phyloP scores from a whole-genome alignment of 2,113 vertebrate species.

The Neomonachus schauinslandi region DNA sequence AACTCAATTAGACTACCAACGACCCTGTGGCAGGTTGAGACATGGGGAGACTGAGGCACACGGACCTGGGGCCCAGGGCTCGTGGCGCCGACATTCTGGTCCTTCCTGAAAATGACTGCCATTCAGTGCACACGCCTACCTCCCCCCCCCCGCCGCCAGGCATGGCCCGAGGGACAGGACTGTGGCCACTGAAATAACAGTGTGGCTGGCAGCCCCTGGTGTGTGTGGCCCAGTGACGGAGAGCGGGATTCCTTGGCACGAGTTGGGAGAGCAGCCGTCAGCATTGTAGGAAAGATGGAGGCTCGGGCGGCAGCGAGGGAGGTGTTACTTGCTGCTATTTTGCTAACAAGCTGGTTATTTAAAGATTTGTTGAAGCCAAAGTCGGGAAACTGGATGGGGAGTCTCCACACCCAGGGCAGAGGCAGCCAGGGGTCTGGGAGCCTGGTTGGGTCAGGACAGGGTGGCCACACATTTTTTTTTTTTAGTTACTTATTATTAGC shows the following conservation, averaged over 20 bases:
- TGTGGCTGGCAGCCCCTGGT: conserved; percentile 25
- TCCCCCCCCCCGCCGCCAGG: not conserved
- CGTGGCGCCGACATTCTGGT: not conserved
- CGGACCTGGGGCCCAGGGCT: not conserved
- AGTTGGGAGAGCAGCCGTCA: conserved; percentile 72
- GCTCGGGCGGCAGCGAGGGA: conserved; percentile 74
- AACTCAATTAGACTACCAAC: not conserved
- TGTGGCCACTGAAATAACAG: not conserved
- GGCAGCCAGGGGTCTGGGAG: not conserved
- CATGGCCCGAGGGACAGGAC: not conserved
- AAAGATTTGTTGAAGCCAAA: conserved; percentile 46
- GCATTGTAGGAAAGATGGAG: conserved; percentile 68
- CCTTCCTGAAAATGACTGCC: not conserved
- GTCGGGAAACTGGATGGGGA: conserved; percentile 30
- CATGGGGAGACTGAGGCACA: not conserved
- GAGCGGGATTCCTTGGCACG: conserved; percentile 75
- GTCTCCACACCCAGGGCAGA: conserved; percentile 24
- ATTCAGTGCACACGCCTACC: not conserved
- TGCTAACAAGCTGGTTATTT: conserved; percentile 81
- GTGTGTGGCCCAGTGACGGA: conserved; percentile 70
- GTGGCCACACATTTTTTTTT: not conserved
- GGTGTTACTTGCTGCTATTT: conserved; percentile 80
- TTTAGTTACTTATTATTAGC: not conserved
- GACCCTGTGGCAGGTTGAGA: not conserved
- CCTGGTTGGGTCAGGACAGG: not conserved